Base-by-base conservation (phyloP, 53 echinoderm and acorn worm species). In the Antedon mediterranea region DNA sequence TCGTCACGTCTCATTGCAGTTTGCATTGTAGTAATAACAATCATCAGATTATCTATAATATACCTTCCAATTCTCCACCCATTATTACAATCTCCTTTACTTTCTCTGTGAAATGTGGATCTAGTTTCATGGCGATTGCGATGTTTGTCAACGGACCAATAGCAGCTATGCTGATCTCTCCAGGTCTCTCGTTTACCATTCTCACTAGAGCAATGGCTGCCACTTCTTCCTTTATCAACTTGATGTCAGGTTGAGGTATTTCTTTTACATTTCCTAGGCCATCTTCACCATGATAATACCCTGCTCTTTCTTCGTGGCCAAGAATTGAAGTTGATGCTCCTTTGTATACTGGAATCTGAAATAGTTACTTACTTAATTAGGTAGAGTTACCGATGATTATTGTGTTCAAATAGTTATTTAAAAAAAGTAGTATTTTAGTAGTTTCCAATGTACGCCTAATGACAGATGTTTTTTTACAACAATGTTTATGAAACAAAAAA, bases 81-180 rank as follows among this genome's bases (percentile, higher is more conserved):
- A 94, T 94, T 27, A 94, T 94, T 78, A 73, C 74, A 31, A 94
- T 76, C 4, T 75, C 81, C 33, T 91, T 87, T 28, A 94, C 41
- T 29, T 87, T 89, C 28, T 75, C 33, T 9, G 94, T 87, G 81
- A 91, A 90, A 29, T 82, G 83, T 32, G 94, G 88, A 31, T 86
- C 79, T 72, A 91, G 74, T 75, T 83, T 85, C 79, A 76, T 77
- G 18, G 94, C 94, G 34, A 94, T 44, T 29, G 94, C 94, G 11
- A 94, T 81, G 44, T 94, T 94, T 73, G 94, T 91, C 71, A 94
- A 73, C 0, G 94, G 94, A 29, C 89, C 94, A 31, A 91, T 86
- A 71, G 91, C 87, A 76, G 85, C 89, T 28, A 94, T 32, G 14
- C 81, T 85, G 43, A 94, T 81, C 73, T 83, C 14, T 2, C 77